Percentiles rank a stretch among this genome's conserved stretches.
Evolutionary conservation across 1,140 invertebrate genomes (phyloP).

Genomic region (Sycobia sp.): DNA sequence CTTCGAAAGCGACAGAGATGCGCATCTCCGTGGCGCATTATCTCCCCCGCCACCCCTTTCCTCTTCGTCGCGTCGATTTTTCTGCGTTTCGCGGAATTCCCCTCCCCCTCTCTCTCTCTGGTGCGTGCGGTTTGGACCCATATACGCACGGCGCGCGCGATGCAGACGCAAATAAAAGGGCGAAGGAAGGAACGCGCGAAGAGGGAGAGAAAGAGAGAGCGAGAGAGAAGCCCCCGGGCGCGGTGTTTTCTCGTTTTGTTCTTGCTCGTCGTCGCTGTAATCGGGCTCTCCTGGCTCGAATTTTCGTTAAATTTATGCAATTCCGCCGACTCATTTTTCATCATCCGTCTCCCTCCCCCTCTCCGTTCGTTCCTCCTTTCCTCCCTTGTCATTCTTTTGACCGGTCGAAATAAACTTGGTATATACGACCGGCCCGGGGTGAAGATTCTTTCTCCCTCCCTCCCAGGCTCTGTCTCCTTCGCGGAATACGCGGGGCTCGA

Average conservation of each 20-base stretch:
- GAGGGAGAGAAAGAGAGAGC: not conserved
- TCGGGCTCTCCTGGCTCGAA: constrained; percentile 39
- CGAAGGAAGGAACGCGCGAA: not conserved
- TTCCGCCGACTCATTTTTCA: constrained; percentile 40
- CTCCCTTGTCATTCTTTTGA: constrained; percentile 26
- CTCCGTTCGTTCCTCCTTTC: constrained; percentile 1
- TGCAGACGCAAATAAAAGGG: not conserved
- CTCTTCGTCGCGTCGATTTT: too few relatives aligned
- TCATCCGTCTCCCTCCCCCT: constrained; percentile 30
- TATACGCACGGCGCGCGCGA: too few relatives aligned
- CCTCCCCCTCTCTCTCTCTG: constrained; percentile 46
- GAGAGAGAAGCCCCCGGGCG: too few relatives aligned
- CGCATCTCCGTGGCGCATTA: constrained; percentile 36
- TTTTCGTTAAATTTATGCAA: constrained; percentile 39
- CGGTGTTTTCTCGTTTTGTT: too few relatives aligned
- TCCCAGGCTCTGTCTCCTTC: constrained; percentile 15
- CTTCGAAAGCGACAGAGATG: not conserved
- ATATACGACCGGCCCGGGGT: constrained; percentile 30
- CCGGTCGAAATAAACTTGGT: constrained; percentile 30
- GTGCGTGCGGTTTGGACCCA: constrained; percentile 33
- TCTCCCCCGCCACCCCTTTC: constrained; percentile 34
- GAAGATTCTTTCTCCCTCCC: constrained; percentile 25
- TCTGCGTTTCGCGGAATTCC: constrained; percentile 55
- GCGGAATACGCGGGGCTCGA: constrained; percentile 30
- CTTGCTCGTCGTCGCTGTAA: constrained; percentile 36